Evolutionary conservation across 2,888 invertebrate species (phyloP).

Genomic region (Amphipoea oculea): DNA sequence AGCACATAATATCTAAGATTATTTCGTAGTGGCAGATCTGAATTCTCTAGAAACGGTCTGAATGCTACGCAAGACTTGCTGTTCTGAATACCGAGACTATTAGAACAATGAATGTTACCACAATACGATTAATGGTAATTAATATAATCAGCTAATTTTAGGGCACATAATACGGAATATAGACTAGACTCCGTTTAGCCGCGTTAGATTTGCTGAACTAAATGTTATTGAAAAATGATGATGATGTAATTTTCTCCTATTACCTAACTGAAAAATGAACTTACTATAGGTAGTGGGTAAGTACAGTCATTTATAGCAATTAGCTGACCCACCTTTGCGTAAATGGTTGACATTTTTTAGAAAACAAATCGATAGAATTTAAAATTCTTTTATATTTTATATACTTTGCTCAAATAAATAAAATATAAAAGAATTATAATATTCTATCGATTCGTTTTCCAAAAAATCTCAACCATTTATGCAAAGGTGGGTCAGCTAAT

Average conservation of each 20-base stretch:
- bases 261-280: neutral
- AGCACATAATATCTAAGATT: neutral
- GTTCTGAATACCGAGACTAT: conserved; percentile 21
- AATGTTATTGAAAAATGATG: neutral
- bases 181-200: neutral
- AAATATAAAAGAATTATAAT: no score
- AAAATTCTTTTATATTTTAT: no score
- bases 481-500: no score
- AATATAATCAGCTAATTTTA: conserved; percentile 21
- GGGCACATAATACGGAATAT: neutral
- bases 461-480: no score
- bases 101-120: conserved; percentile 34
- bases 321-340: no score
- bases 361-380: no score
- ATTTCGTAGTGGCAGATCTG: neutral
- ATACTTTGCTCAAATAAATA: no score
- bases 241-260: neutral
- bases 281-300: neutral
- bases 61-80: conserved; percentile 7
- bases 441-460: no score
- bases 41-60: neutral
- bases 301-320: no score
- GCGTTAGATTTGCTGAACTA: conserved; percentile 6
- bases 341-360: no score
- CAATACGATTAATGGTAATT: conserved; percentile 31